Base-by-base conservation (phyloP, 2,113 vertebrate genomes). In the Anseranas semipalmata region DNA sequence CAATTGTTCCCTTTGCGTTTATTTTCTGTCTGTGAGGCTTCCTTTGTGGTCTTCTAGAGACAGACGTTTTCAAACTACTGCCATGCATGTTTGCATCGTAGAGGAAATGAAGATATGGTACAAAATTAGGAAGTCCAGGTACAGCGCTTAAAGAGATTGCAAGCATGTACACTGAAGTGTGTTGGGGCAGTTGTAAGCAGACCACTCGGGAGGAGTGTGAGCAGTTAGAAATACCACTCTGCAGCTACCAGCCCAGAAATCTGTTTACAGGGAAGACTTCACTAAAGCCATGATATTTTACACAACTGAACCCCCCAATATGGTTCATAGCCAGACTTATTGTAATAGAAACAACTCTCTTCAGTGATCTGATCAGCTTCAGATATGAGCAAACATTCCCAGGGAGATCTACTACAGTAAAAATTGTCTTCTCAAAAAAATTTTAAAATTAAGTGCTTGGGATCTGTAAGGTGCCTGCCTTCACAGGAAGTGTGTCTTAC, bases 1-100 rank as follows among this genome's bases (percentile, higher is more conserved):
- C 98, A 98, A 98, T 98, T 98, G 93, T 98, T 98, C 89, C 77
- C 37, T 85, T 48, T 37, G 95, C 41, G 94, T 94, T 97, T 93
- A 95, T 35, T 94, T 58, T 20, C 93, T 75, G 35, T 85, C 86
- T 95, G 14, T 71, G 71, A 95, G 45, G 76, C 24, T 95, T 90
- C 56, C 48, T 84, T 45, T 16, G 24, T 48, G 39, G 35, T 87
- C 35, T 90, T 76, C 58, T 72, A 52, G 50, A 65, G 59, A 68
- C 45, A 87, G 52, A 65, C 20, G 7, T 27, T 81, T 91, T 72
- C 7, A 48, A 76, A 90, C 68, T 74, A 45, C 58, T n/a, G 33
- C 50, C 58, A 53, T 0, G 4, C 5, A 1, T 85, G 37, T 85
- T 93, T 87, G 89, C 88, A 85, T 70, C 87, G 27, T 15, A 75